Conservation (phyloP, 2,113 vertebrate species). For the Bos javanicus region DNA sequence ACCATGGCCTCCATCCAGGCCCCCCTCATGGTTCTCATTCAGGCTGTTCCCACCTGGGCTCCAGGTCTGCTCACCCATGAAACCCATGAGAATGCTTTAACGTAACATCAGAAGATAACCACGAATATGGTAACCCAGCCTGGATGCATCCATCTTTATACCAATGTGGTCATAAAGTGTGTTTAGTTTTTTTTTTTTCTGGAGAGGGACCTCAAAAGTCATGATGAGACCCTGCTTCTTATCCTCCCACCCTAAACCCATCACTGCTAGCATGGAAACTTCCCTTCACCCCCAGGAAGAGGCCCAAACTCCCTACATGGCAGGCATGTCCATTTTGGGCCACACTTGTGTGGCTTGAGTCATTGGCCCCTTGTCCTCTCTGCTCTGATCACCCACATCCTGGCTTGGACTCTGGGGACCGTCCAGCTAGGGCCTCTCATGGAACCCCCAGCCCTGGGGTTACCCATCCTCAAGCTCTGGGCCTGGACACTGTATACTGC, state of each 20-base stretch:
- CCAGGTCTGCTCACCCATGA: neutral
- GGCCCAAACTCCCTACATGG: neutral
- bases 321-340: neutral
- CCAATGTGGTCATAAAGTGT: neutral
- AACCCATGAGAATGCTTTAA: neutral
- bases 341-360: neutral
- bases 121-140: neutral
- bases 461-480: neutral
- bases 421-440: neutral
- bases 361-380: neutral
- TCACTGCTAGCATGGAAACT: neutral
- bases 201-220: neutral
- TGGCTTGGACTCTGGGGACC: neutral
- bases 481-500: neutral
- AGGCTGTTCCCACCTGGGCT: neutral
- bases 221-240: neutral
- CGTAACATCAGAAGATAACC: neutral
- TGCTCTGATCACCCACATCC: neutral
- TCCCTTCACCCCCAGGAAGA: neutral
- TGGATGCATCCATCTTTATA: neutral
- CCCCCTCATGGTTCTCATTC: neutral
- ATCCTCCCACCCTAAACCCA: neutral
- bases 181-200: neutral
- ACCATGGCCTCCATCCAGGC: neutral
- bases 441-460: neutral